Evolutionary conservation across 1,140 invertebrate genomes (phyloP), one percentile per base, ranked within the genome.

Genomic region (Ectropis grisescens): DNA sequence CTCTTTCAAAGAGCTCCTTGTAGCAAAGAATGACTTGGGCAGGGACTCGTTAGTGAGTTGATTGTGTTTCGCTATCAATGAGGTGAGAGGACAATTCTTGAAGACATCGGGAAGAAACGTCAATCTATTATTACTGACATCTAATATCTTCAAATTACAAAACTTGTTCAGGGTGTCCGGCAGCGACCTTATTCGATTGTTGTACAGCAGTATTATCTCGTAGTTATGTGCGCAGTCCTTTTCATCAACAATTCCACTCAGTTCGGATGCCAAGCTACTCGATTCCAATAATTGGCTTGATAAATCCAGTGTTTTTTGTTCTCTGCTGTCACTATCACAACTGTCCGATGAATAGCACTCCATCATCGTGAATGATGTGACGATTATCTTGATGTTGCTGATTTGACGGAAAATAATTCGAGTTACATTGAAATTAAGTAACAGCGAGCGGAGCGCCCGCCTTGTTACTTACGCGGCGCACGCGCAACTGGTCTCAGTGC

Each of bases 21-120:
- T 72, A 0, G 58, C 51, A 14, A 82, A 85, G 55, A 98, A 91
- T 40, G 89, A 88, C 75, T 98, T 98, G 0, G 96, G 94, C 37
- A 98, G 75, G 2, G 90, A 90, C 29, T 91, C 86, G 47, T 93
- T 92, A 1, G 87, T 87, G 5, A 99, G 66, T 29, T 86, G 75
- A 76, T 99, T 99, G 61, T 97, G 95, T 81, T 93, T 94, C 0
- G 91, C 92, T 11, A 94, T 88, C 0, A 98, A 78, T 14, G 89
- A 89, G 10, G 87, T 90, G 13, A 84, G 68, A 4, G 90, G 88
- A 33, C 94, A 88, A 42, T 87, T 68, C 13, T 88, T 82, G 10
- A 97, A 84, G 28, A 91, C 85, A 37, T 95, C 89, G 1, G 93
- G 90, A 13, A 98, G 72, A 28, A 75, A 74, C 5, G 83, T 88